These are phyloP conservation scores for Sarcophaga carnaria DNA, from an alignment of 2,888 invertebrate genomes.

Conservation along the genomic window DNA sequence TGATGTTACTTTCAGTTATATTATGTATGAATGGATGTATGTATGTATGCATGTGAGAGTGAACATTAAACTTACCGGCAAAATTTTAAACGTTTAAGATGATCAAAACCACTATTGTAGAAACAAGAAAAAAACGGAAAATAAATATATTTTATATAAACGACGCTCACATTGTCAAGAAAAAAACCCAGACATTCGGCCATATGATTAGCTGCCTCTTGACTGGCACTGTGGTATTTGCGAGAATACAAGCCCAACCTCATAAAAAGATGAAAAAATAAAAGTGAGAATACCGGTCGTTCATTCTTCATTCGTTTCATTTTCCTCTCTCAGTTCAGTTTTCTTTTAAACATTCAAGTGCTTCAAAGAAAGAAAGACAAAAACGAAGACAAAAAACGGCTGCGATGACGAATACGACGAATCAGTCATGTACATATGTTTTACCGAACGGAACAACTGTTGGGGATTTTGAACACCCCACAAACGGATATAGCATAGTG, in stretches of 20 bases:
- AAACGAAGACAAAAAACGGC: conserved; percentile 12
- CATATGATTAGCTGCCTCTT: conserved; percentile 66
- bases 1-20: conserved; percentile 9
- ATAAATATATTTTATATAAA: neutral
- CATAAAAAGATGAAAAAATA: conserved; percentile 45
- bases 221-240: conserved; percentile 58
- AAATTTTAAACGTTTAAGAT: conserved; percentile 58
- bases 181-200: conserved; percentile 60
- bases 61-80: conserved; percentile 69
- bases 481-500: neutral
- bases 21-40: conserved; percentile 6
- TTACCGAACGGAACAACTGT: conserved; percentile 23
- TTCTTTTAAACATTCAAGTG: conserved; percentile 26
- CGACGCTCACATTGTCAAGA: conserved; percentile 52
- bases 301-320: conserved; percentile 22
- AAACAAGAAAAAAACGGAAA: conserved; percentile 19
- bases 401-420: conserved; percentile 5
- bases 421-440: conserved; percentile 27
- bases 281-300: conserved; percentile 64
- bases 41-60: conserved; percentile 9
- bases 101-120: conserved; percentile 27
- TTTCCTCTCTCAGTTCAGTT: conserved; percentile 46
- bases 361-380: conserved; percentile 7
- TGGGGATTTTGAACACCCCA: conserved; percentile 55
- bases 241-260: conserved; percentile 62